Conservation (phyloP, 2,888 invertebrate genomes). For the Teleogryllus oceanicus region DNA sequence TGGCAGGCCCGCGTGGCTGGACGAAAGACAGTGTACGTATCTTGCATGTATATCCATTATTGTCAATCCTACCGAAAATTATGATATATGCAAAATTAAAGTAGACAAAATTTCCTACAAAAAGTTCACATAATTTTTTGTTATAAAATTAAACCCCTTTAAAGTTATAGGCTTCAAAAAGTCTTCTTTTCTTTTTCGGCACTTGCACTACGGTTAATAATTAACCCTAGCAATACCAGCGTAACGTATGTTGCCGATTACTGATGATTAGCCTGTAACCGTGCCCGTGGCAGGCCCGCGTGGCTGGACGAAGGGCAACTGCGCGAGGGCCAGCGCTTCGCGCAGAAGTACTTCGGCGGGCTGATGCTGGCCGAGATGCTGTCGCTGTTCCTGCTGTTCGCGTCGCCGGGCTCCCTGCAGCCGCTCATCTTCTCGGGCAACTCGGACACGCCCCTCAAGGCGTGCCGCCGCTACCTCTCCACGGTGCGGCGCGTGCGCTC, state of each 20-base stretch:
- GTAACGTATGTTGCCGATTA: too few relatives aligned
- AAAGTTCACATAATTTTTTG: too few relatives aligned
- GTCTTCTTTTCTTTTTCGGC: too few relatives aligned
- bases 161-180: too few relatives aligned
- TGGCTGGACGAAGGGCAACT: slow-evolving; percentile 18
- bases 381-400: slow-evolving; percentile 44
- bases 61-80: too few relatives aligned
- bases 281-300: not conserved
- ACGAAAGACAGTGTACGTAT: not conserved
- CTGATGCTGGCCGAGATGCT: slow-evolving; percentile 43
- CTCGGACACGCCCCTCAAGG: slow-evolving; percentile 42
- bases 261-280: not conserved
- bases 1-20: slow-evolving; percentile 4
- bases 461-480: slow-evolving; percentile 44
- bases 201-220: too few relatives aligned
- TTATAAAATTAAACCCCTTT: too few relatives aligned
- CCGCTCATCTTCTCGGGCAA: slow-evolving; percentile 40
- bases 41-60: too few relatives aligned
- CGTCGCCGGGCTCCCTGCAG: slow-evolving; percentile 34
- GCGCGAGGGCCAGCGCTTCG: slow-evolving; percentile 39
- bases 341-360: slow-evolving; percentile 42
- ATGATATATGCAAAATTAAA: too few relatives aligned
- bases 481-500: slow-evolving; percentile 44
- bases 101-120: too few relatives aligned
- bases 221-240: too few relatives aligned